These are phyloP conservation scores for Podocnemis expansa DNA, from an alignment of 2,113 vertebrate species.

Conservation along the genomic window DNA sequence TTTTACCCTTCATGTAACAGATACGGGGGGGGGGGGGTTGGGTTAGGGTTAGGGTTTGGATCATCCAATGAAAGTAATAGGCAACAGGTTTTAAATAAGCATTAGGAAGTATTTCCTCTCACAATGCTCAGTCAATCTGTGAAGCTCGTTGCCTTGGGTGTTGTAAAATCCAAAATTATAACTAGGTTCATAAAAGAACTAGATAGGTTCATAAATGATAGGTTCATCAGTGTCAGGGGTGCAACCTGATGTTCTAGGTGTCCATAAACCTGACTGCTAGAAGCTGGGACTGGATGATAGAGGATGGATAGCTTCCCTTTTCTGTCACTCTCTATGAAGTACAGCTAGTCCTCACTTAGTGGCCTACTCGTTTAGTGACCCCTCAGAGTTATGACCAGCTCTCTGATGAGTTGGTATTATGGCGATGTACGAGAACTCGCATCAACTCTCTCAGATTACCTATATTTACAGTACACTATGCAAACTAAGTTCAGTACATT, in stretches of 20 bases:
- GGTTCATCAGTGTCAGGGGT: not conserved
- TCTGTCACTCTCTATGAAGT: not conserved
- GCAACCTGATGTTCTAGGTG: not conserved
- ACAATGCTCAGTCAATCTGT: not conserved
- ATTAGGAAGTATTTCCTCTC: not conserved
- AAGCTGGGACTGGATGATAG: not conserved
- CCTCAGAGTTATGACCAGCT: too few species aligned
- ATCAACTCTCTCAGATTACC: too few species aligned
- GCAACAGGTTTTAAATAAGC: not conserved
- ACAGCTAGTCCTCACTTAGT: too few species aligned
- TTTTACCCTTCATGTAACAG: too few species aligned
- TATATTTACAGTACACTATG: too few species aligned
- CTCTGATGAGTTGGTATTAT: too few species aligned
- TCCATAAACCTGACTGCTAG: not conserved
- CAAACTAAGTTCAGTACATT: too few species aligned
- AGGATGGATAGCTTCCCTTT: not conserved
- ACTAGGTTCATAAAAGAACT: not conserved
- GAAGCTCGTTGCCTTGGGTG: not conserved
- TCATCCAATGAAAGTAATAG: not conserved
- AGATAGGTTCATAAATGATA: not conserved
- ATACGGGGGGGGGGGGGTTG: too few species aligned
- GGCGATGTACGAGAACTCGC: too few species aligned
- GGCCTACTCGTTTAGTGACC: too few species aligned
- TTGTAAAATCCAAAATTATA: not conserved
- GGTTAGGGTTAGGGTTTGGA: too few species aligned